A percentile compares a stretch with the other conserved stretches of the same genome.
Evolutionary conservation across 2,113 vertebrate species (phyloP).

Genomic region (Petrocephalus zakoni): DNA sequence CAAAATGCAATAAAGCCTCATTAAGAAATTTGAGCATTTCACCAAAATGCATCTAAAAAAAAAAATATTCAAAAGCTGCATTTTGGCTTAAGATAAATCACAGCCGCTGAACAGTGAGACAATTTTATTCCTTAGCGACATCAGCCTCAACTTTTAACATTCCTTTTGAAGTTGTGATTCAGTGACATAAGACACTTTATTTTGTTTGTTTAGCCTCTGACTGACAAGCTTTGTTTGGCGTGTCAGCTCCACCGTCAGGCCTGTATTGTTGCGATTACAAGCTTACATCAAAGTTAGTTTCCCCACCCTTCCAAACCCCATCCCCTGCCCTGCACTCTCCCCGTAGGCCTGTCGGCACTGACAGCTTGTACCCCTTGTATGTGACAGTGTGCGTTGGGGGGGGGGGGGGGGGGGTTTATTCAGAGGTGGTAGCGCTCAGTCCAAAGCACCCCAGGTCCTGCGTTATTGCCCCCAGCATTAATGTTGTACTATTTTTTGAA

Average conservation of each 20-base stretch:
- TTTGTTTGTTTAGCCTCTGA: slow-evolving; percentile 40
- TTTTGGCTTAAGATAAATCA: slow-evolving; percentile 13
- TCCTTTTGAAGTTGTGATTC: slow-evolving; percentile 39
- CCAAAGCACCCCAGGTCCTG: slow-evolving; percentile 45
- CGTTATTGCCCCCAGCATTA: slow-evolving; percentile 45
- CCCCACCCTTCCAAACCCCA: slow-evolving; percentile 19
- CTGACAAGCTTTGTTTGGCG: slow-evolving; percentile 47
- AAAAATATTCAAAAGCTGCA: not conserved
- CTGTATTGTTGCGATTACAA: slow-evolving; percentile 42
- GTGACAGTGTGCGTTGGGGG: slow-evolving; percentile 30
- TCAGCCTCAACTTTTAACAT: slow-evolving; percentile 32
- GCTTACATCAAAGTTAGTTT: slow-evolving; percentile 47
- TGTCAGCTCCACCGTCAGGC: slow-evolving; percentile 40
- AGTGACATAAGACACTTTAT: slow-evolving; percentile 24
- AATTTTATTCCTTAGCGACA: slow-evolving; percentile 32
- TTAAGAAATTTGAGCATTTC: not conserved
- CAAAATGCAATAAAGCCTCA: not conserved
- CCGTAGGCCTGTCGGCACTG: slow-evolving; percentile 40
- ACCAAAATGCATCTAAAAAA: not conserved
- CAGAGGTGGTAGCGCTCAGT: slow-evolving; percentile 25
- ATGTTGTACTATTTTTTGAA: slow-evolving; percentile 48
- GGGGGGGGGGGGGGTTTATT: not conserved
- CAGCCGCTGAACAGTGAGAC: slow-evolving; percentile 37
- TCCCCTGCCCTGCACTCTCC: slow-evolving; percentile 39
- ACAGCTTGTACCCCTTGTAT: slow-evolving; percentile 32